Percentiles rank a stretch among this genome's conserved stretches.
These are phyloP conservation scores for Mormoops blainvillei DNA, from an alignment of 2,113 vertebrate genomes.

Conservation along the genomic window DNA sequence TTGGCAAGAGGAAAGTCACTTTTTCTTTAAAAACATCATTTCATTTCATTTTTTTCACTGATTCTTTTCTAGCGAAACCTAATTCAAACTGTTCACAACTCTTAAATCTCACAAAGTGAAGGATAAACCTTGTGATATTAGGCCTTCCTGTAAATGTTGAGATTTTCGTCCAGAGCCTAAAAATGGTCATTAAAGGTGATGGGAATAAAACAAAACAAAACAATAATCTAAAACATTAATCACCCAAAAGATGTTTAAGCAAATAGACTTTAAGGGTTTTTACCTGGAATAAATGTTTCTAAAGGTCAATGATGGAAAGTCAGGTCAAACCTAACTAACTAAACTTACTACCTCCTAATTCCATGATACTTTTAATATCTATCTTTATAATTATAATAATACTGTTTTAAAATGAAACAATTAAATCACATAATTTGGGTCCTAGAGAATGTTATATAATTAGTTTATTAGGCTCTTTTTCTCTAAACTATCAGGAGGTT, in stretches of 20 bases:
- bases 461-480: background rate
- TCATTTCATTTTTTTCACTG: background rate
- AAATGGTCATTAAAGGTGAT: background rate
- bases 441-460: background rate
- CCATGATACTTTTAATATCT: background rate
- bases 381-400: background rate
- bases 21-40: background rate
- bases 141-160: background rate
- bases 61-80: constrained; percentile 27
- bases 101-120: constrained; percentile 14
- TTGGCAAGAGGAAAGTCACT: background rate
- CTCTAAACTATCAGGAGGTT: background rate
- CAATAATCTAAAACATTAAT: background rate
- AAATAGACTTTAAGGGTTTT: background rate
- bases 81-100: background rate
- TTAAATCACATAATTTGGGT: background rate
- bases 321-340: background rate
- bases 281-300: background rate
- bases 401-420: background rate
- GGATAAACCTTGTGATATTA: background rate
- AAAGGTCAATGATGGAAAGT: background rate
- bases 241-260: background rate
- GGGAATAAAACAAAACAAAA: background rate
- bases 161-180: background rate
- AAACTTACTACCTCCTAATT: background rate